A percentile compares a stretch with the other conserved stretches of the same genome.
phyloP scores from a whole-genome alignment of 2,888 invertebrate genomes.

The Syrista parreyssii region DNA sequence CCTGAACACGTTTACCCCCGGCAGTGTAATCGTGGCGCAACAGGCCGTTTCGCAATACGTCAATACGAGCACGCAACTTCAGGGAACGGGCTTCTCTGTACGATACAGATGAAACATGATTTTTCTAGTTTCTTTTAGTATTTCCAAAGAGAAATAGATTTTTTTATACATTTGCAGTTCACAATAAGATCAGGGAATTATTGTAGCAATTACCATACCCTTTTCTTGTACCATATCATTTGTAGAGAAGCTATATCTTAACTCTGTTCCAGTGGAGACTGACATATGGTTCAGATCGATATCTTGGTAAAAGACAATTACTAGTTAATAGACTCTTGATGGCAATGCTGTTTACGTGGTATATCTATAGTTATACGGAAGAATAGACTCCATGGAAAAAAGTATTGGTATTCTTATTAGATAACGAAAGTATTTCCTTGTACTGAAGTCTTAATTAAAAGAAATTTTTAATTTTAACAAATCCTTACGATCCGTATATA shows the following conservation, averaged over 20 bases:
- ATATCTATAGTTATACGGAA: background rate
- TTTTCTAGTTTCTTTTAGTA: background rate
- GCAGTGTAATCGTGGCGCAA: background rate
- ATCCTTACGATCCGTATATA: background rate
- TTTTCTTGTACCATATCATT: background rate
- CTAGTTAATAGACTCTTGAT: background rate
- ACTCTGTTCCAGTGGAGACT: background rate
- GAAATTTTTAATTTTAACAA: background rate
- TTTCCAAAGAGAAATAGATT: background rate
- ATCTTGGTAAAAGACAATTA: background rate
- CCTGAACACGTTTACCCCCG: background rate
- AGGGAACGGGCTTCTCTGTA: background rate
- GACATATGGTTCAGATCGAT: background rate
- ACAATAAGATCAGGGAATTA: background rate
- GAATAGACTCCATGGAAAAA: background rate
- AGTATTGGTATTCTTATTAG: background rate
- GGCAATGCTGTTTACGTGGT: background rate
- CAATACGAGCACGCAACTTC: background rate
- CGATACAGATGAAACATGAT: background rate
- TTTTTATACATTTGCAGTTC: background rate
- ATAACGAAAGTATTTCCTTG: background rate
- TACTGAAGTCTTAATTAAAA: background rate
- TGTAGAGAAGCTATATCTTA: background rate
- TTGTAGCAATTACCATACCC: background rate
- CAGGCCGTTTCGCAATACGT: background rate